A percentile compares a stretch with the other conserved stretches of the same genome.
These are phyloP conservation scores for Macropus fuliginosus DNA, from an alignment of 2,797 vertebrate species.

Conservation along the genomic window DNA sequence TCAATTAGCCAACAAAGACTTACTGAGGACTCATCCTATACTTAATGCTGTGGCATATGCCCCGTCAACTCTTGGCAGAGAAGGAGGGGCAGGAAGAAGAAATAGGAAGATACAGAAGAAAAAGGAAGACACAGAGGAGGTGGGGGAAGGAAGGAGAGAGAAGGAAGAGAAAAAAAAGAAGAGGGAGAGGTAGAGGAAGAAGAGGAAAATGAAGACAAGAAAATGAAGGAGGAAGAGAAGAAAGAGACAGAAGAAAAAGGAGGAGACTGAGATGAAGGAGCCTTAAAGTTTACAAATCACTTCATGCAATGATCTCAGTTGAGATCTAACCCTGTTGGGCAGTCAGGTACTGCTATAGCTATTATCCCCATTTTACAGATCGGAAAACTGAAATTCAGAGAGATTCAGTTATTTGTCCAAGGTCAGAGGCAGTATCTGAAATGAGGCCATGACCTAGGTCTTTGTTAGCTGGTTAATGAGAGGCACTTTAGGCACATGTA, in stretches of 20 bases:
- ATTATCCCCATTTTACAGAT: neutral
- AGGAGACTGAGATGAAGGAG: neutral
- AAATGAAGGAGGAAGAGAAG: neutral
- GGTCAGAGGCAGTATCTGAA: neutral
- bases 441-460: neutral
- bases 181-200: too few relatives aligned
- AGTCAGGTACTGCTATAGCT: neutral
- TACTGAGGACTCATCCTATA: neutral
- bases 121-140: neutral
- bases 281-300: neutral
- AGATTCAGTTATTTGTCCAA: neutral
- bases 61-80: neutral
- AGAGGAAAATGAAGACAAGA: too few relatives aligned
- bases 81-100: neutral
- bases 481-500: neutral
- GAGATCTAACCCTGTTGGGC: neutral
- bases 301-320: neutral
- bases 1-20: constrained; percentile 26
- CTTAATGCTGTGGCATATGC: neutral
- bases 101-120: too few relatives aligned
- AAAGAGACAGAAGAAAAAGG: too few relatives aligned
- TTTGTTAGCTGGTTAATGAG: neutral
- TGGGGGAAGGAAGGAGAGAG: too few relatives aligned
- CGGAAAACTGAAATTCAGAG: neutral
- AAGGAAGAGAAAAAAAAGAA: too few relatives aligned